phyloP scores from a whole-genome alignment of 1,140 invertebrate genomes.

The Tribolium madens region DNA sequence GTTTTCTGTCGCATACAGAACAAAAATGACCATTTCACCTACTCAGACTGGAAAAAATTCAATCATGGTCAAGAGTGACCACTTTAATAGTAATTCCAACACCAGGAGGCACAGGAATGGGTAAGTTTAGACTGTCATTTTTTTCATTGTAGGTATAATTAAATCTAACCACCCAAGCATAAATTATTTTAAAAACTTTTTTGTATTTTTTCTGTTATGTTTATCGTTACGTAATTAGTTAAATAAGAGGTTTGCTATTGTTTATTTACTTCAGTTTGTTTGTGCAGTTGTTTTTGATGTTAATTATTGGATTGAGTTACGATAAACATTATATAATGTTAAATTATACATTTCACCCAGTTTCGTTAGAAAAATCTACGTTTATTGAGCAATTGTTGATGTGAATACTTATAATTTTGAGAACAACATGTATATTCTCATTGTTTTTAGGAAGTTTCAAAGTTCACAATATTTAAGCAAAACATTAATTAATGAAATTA shows the following conservation, averaged over 20 bases:
- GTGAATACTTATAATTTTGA: neutral
- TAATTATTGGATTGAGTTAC: neutral
- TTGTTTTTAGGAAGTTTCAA: neutral
- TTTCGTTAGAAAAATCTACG: neutral
- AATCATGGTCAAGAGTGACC: slow-evolving; percentile 91
- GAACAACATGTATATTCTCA: neutral
- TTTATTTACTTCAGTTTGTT: neutral
- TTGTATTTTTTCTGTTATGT: neutral
- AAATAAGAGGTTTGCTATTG: neutral
- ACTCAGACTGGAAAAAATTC: slow-evolving; percentile 78
- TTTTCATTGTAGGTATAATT: neutral
- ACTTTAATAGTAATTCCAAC: slow-evolving; percentile 84
- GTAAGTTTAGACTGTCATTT: slow-evolving; percentile 64
- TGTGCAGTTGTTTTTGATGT: neutral
- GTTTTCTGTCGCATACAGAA: slow-evolving; percentile 85
- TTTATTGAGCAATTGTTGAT: neutral
- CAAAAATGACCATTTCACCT: slow-evolving; percentile 90
- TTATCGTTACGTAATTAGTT: neutral
- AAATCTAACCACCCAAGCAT: neutral
- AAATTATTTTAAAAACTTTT: neutral
- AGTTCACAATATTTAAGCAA: neutral
- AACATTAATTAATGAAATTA: neutral
- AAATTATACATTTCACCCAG: neutral
- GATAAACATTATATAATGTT: neutral
- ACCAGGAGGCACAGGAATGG: slow-evolving; percentile 73